Base-by-base conservation (phyloP, 2,797 vertebrate species). In the Amniataba percoides region DNA sequence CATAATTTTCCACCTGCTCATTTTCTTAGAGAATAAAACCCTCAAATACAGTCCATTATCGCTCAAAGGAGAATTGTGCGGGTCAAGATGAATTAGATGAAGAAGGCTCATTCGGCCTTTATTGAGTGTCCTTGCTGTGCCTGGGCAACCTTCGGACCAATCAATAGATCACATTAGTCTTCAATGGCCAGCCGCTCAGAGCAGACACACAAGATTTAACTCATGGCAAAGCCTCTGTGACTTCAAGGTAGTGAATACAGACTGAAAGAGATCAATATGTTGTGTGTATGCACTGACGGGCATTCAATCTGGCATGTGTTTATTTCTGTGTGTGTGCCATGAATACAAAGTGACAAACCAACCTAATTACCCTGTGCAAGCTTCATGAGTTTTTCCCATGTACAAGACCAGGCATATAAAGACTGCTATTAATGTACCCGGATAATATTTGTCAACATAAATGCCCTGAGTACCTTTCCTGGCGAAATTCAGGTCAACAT, bases 401-500 rank as follows among this genome's bases (percentile, higher is more conserved):
- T 51, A 19, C 18, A 48, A 31, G 16, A 48, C n/a, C n/a, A 21
- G 12, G 3, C 57, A 23, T 42, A 64, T 55, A 63, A 57, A 49
- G n/a, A n/a, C 21, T 43, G 42, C 25, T 8, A 5, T 68, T 70
- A 19, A 51, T 73, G n/a, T n/a, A 39, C 5, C 34, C 9, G 40
- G 3, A 57, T 61, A 45, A 53, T 21, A 61, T 45, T 7, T 43
- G 23, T 25, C 27, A 39, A 71, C 31, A 78, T 3, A 74, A 74
- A 78, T 19, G 16, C 13, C 4, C 46, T 73, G n/a, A 31, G 51
- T 94, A 99, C 98, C 98, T 99, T 98, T 98, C 89, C 95, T 96
- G 75, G 98, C 98, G 43, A 97, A 99, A 95, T 96, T 99, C 83
- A 97, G 95, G 92, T 99, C 98, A 92, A 98, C 97, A 84, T 99